These are phyloP conservation scores for Aporophyla nigra DNA, from an alignment of 2,888 invertebrate genomes.

Conservation along the genomic window DNA sequence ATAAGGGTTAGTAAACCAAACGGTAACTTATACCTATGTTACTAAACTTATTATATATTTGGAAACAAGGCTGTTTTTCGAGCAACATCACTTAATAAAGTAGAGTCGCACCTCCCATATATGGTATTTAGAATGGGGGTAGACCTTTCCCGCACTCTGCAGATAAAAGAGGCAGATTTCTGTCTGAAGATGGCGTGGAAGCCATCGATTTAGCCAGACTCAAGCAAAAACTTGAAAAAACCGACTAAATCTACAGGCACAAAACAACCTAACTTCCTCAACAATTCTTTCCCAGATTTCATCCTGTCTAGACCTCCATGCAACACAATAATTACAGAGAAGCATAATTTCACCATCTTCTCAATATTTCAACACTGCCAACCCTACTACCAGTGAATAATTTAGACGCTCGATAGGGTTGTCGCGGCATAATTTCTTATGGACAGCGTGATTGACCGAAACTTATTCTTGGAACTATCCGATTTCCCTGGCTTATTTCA, in stretches of 20 bases:
- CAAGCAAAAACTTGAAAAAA: too few relatives aligned
- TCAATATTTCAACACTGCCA: conserved; percentile 40
- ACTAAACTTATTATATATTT: too few relatives aligned
- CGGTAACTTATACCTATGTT: too few relatives aligned
- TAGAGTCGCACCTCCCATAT: too few relatives aligned
- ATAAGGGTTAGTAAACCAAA: too few relatives aligned
- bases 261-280: conserved; percentile 7
- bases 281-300: conserved; percentile 2
- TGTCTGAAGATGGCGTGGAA: too few relatives aligned
- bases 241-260: not conserved
- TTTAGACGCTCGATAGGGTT: conserved; percentile 59
- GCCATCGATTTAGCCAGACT: too few relatives aligned
- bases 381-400: conserved; percentile 51
- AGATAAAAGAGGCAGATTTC: too few relatives aligned
- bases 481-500: conserved; percentile 38
- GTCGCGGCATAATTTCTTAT: conserved; percentile 54
- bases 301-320: not conserved
- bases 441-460: conserved; percentile 27
- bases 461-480: conserved; percentile 40
- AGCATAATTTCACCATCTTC: conserved; percentile 38
- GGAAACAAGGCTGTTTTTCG: too few relatives aligned
- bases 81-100: too few relatives aligned
- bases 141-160: too few relatives aligned
- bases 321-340: conserved; percentile 35
- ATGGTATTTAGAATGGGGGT: too few relatives aligned